phyloP scores from a whole-genome alignment of 2,888 invertebrate species.

The Spilosoma lubricipeda region DNA sequence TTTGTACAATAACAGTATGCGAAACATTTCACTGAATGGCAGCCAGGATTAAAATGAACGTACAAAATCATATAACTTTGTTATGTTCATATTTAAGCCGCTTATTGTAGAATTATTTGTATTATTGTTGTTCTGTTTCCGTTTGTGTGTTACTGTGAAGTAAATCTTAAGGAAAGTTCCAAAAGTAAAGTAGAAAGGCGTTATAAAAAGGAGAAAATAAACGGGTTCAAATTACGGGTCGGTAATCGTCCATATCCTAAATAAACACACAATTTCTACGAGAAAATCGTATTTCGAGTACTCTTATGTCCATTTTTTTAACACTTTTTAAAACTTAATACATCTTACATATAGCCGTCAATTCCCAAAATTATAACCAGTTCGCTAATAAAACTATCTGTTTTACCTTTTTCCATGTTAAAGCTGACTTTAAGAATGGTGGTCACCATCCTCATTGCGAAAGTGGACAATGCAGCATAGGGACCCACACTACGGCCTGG shows the following conservation, averaged over 20 bases:
- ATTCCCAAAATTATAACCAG: no score
- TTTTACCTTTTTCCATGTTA: no score
- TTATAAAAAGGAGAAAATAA: background rate
- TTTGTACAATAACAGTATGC: slow-evolving; percentile 7
- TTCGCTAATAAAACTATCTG: no score
- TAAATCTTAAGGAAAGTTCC: background rate
- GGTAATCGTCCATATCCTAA: background rate
- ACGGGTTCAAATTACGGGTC: background rate
- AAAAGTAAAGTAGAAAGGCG: background rate
- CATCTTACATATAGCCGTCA: no score
- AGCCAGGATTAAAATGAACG: slow-evolving; percentile 14
- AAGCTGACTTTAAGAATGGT: no score
- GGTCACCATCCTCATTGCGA: no score
- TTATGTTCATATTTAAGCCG: slow-evolving; percentile 6
- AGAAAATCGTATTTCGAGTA: no score
- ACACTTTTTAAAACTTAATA: no score
- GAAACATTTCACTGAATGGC: slow-evolving; percentile 14
- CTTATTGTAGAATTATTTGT: slow-evolving; percentile 10
- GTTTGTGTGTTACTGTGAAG: background rate
- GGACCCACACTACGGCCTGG: no score
- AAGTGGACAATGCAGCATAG: no score
- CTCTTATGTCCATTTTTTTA: no score
- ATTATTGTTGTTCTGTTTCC: slow-evolving; percentile 1
- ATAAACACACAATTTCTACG: background rate
- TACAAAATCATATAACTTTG: slow-evolving; percentile 11